phyloP scores from a whole-genome alignment of 1,140 invertebrate genomes.

The Mactra quadrangularis region DNA sequence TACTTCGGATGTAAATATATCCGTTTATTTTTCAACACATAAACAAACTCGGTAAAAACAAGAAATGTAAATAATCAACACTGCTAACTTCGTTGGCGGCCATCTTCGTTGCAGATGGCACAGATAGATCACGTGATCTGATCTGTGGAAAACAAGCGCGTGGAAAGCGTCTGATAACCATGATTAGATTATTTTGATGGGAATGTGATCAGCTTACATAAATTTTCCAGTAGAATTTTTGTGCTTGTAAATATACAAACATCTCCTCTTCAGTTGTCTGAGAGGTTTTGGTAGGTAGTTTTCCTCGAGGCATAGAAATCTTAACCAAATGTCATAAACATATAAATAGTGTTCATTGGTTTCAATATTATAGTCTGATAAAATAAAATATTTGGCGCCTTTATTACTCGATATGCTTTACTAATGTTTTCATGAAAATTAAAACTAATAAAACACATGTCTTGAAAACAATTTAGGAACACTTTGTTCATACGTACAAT shows the following conservation, averaged over 20 bases:
- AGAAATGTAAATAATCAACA: constrained; percentile 30
- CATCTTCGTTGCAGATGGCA: constrained; percentile 57
- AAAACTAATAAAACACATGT: no score
- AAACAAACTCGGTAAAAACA: constrained; percentile 59
- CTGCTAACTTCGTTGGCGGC: constrained; percentile 54
- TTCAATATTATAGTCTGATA: constrained; percentile 21
- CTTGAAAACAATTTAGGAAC: no score
- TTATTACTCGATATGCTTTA: no score
- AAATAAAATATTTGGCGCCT: constrained; percentile 54
- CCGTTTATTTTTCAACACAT: constrained; percentile 65
- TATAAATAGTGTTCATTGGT: constrained; percentile 13
- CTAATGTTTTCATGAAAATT: no score
- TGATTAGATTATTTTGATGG: constrained; percentile 64
- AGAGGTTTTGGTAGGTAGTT: neutral
- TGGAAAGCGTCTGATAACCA: constrained; percentile 53
- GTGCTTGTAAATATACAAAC: constrained; percentile 59
- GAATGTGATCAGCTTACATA: constrained; percentile 42
- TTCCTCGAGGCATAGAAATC: constrained; percentile 31
- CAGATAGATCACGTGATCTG: constrained; percentile 60
- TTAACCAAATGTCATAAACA: constrained; percentile 50
- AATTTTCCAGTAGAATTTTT: constrained; percentile 34
- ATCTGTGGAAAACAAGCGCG: constrained; percentile 44
- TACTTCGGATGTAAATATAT: constrained; percentile 43
- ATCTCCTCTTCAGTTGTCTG: constrained; percentile 30
- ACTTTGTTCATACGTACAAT: no score